Percentiles rank a stretch among this genome's conserved stretches.
Conservation (phyloP, 2,888 invertebrate genomes). For the Smittia aterrima region DNA sequence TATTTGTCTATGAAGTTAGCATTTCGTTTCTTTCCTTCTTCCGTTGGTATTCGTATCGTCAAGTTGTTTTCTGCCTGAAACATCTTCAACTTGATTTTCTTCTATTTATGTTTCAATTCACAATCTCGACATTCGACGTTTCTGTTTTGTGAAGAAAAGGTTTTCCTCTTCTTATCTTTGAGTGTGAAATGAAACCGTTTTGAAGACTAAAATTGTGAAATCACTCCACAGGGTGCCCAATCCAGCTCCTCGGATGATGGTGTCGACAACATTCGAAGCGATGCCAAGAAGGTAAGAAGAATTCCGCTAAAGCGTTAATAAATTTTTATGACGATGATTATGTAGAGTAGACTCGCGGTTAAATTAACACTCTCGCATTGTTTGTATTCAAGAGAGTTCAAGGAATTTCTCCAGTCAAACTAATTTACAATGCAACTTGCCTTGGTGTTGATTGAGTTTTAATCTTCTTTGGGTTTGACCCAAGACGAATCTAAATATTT, state of each 20-base stretch:
- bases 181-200: not conserved
- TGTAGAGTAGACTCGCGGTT: no score
- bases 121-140: not conserved
- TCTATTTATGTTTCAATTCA: constrained; percentile 34
- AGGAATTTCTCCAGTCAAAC: no score
- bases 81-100: not conserved
- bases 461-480: no score
- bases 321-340: not conserved
- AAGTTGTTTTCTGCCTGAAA: not conserved
- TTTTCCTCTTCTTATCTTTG: not conserved
- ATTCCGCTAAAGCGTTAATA: not conserved
- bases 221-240: constrained; percentile 11
- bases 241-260: constrained; percentile 23
- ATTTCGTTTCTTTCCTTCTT: not conserved
- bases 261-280: constrained; percentile 14
- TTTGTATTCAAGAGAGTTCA: no score
- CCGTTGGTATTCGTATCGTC: not conserved
- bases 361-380: no score
- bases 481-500: no score
- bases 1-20: not conserved
- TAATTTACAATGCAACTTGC: no score
- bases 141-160: not conserved
- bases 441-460: no score
- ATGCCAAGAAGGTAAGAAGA: constrained; percentile 6
- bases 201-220: not conserved